Conservation (phyloP, 2,797 vertebrate species). For the Lacerta bilineata region DNA sequence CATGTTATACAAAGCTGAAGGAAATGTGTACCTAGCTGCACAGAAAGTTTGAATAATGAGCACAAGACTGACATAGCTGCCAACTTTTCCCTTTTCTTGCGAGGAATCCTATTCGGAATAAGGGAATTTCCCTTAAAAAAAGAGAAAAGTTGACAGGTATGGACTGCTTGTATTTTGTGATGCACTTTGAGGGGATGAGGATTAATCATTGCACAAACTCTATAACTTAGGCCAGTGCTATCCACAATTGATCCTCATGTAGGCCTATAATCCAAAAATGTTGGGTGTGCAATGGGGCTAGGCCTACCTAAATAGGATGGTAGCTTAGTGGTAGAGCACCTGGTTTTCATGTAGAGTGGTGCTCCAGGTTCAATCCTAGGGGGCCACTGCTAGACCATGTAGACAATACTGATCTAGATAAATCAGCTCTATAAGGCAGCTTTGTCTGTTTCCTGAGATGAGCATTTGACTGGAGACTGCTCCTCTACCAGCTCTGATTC, state of each 20-base stretch:
- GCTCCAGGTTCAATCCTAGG: too few species aligned
- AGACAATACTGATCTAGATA: too few species aligned
- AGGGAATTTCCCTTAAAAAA: too few species aligned
- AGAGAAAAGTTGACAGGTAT: too few species aligned
- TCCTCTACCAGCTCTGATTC: too few species aligned
- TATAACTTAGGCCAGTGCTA: neutral
- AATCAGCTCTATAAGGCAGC: too few species aligned
- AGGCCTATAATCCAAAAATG: neutral
- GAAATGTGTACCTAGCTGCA: neutral
- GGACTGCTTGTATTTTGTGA: neutral
- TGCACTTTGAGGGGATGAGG: neutral
- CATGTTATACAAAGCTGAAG: neutral
- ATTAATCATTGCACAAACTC: neutral
- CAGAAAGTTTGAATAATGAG: neutral
- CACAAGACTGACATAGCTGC: neutral
- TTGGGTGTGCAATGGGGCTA: neutral
- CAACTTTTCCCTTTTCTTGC: too few species aligned
- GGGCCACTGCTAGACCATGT: too few species aligned
- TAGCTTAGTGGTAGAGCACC: neutral
- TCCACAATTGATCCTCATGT: too few species aligned
- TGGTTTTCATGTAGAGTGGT: too few species aligned
- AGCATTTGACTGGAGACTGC: neutral
- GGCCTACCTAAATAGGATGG: neutral
- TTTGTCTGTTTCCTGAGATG: too few species aligned
- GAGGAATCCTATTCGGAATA: too few species aligned